Evolutionary conservation across 1,140 invertebrate genomes (phyloP), one percentile per base, ranked within the genome.

Genomic region (Bombus confusus): DNA sequence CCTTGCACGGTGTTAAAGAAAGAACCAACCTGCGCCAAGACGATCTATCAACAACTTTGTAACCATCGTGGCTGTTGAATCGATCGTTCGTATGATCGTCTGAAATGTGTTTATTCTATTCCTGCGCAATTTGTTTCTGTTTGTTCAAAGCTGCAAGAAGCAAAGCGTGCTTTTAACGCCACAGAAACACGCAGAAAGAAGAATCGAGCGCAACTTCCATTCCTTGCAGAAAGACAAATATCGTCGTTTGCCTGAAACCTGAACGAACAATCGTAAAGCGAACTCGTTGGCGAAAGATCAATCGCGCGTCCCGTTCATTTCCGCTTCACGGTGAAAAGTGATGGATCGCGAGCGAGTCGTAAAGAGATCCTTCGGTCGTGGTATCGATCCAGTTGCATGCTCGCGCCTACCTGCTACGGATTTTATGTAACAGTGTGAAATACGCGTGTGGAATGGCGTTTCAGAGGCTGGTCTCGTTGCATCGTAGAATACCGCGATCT

Each of bases 381-480:
- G 39, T 18, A 79, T 68, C 77, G 39, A 39, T 64, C 25, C 34
- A 9, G 25, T 39, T 9, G 34, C 75, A 22, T 37, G 9, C 39
- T 28, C 25, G 15, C 39, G 25, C 41, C 77, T 52, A 18, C 41
- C 39, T 47, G 77, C 41, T 68, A n/a, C 47, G 18, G 79, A 71
- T 62, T 81, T 81, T 81, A 81, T 81, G 68, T 41, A 72, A 37
- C 52, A 1, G 68, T 34, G 79, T 34, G 47, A 81, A 81, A 59
- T 59, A 72, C 37, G 52, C 52, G 15, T 8, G 34, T n/a, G 34
- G 64, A 80, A 52, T 28, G 31, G 34, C 66, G 68, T 59, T 57
- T 43, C 66, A 71, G 52, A 74, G 39, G 13, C 66, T 31, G 28
- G 25, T n/a, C 31, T 39, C 34, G 25, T n/a, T 28, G 12, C 57